Conservation (phyloP, 2,888 invertebrate species). For the Argyresthia goedartella region DNA sequence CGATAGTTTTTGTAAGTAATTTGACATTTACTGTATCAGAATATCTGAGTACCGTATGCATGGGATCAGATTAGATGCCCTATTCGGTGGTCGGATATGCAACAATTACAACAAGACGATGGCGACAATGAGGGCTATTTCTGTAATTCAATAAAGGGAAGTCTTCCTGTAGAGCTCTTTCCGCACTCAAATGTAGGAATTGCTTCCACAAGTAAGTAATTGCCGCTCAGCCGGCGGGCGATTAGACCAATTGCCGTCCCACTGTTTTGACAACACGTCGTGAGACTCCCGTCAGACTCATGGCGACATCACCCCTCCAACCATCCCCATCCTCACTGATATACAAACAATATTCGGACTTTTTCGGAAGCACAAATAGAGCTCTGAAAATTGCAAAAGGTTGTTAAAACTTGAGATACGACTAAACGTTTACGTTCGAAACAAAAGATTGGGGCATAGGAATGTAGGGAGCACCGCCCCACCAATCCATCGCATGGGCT, state of each 20-base stretch:
- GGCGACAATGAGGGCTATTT: constrained; percentile 20
- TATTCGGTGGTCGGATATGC: too few species aligned
- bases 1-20: too few species aligned
- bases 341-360: too few species aligned
- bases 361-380: too few species aligned
- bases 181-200: constrained; percentile 69
- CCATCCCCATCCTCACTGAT: background rate
- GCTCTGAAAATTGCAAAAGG: too few species aligned
- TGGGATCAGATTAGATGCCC: too few species aligned
- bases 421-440: too few species aligned
- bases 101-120: background rate
- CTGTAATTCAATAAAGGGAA: constrained; percentile 59
- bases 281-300: background rate
- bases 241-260: constrained; percentile 64
- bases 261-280: constrained; percentile 64
- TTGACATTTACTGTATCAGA: too few species aligned
- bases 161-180: constrained; percentile 61
- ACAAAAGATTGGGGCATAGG: too few species aligned
- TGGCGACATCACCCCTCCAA: background rate
- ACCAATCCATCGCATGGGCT: background rate
- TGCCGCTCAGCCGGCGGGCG: constrained; percentile 60
- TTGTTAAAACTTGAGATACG: too few species aligned
- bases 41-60: too few species aligned
- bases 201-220: constrained; percentile 69
- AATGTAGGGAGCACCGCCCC: too few species aligned